Percentiles rank a stretch among this genome's conserved stretches.
Evolutionary conservation across 35 echinoderm and acorn worm genomes (phyloP).

Genomic region (Stichopus chloronotus): DNA sequence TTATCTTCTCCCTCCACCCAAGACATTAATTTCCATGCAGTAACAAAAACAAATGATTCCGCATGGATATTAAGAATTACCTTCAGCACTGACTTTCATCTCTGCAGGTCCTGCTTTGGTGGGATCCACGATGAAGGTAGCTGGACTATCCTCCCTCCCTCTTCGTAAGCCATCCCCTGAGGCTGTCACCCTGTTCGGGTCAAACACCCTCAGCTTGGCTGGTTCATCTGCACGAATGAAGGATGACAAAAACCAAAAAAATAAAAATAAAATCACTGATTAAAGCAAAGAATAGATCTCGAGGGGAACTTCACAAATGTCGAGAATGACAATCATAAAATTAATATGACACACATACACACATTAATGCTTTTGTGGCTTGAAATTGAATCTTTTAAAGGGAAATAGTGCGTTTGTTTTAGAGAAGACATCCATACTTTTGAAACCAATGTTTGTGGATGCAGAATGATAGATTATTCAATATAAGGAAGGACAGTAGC

Average conservation of each 20-base stretch:
- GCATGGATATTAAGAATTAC: constrained; percentile 12
- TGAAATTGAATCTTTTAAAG: too few relatives aligned
- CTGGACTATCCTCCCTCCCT: constrained; percentile 71
- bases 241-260: neutral
- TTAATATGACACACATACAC: too few relatives aligned
- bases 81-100: constrained; percentile 90
- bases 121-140: constrained; percentile 78
- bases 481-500: too few relatives aligned
- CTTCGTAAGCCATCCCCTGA: constrained; percentile 74
- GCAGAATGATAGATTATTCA: too few relatives aligned
- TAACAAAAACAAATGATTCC: too few relatives aligned
- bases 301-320: neutral
- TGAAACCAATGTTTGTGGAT: too few relatives aligned
- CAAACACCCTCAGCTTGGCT: constrained; percentile 80
- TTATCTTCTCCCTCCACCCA: too few relatives aligned
- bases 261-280: neutral
- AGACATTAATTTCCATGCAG: too few relatives aligned
- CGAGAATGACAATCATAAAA: too few relatives aligned
- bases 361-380: too few relatives aligned
- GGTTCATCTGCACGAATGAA: constrained; percentile 75
- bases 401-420: too few relatives aligned
- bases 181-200: constrained; percentile 67
- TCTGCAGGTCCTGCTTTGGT: constrained; percentile 74
- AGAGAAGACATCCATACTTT: too few relatives aligned
- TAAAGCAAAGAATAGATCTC: neutral